Conservation (phyloP, 2,113 vertebrate species). For the Oreamnos americanus region DNA sequence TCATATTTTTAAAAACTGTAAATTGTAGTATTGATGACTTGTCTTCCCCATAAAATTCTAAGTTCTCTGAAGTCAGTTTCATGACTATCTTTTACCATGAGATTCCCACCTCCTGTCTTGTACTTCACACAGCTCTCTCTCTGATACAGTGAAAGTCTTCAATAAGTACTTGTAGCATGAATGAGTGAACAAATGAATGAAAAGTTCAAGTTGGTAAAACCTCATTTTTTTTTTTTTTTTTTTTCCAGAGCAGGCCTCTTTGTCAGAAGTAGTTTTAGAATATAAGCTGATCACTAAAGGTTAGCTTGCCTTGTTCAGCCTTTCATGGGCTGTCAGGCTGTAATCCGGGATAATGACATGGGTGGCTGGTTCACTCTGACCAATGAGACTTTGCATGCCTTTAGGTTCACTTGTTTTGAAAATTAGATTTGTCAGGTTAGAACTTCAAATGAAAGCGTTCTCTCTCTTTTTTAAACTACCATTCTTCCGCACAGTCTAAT, state of each 20-base stretch:
- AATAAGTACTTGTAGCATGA: neutral
- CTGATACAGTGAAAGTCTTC: neutral
- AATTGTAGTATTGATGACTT: neutral
- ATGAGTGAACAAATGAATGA: neutral
- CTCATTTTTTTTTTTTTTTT: neutral
- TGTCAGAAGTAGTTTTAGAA: constrained; percentile 22
- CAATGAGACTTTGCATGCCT: neutral
- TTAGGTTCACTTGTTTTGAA: constrained; percentile 46
- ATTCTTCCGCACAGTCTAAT: constrained; percentile 52
- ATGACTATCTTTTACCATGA: neutral
- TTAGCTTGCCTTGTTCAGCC: constrained; percentile 38
- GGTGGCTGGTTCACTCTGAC: neutral
- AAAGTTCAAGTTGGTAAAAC: neutral
- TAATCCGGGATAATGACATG: neutral
- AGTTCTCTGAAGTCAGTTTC: neutral
- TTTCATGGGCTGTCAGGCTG: neutral
- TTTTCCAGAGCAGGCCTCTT: neutral
- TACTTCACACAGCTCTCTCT: neutral
- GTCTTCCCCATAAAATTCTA: neutral
- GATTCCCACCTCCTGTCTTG: neutral
- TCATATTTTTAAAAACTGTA: neutral
- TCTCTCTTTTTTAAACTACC: neutral
- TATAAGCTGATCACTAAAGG: constrained; percentile 22
- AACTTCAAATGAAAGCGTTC: constrained; percentile 27
- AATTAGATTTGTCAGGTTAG: constrained; percentile 57